These are phyloP conservation scores for Sebastes nivosus DNA, from an alignment of 2,797 vertebrate species.

Conservation along the genomic window DNA sequence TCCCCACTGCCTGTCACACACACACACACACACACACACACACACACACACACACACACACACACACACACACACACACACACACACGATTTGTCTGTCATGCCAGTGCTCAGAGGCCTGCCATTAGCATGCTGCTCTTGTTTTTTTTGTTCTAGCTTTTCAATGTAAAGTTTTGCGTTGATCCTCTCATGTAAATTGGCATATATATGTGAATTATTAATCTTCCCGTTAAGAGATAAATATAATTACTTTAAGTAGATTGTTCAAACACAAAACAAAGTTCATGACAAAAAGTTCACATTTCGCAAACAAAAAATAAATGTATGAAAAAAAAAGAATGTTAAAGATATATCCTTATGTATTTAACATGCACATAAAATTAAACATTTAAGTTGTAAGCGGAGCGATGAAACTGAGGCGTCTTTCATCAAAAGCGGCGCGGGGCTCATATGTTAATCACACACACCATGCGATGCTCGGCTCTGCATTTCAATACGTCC, in stretches of 20 bases:
- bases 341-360: background rate
- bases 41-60: slow-evolving; percentile 29
- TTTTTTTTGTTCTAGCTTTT: slow-evolving; percentile 15
- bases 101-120: slow-evolving; percentile 35
- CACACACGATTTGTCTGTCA: slow-evolving; percentile 40
- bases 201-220: background rate
- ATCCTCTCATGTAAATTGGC: background rate
- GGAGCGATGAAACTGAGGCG: slow-evolving; percentile 5
- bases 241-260: background rate
- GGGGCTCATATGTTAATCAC: slow-evolving; percentile 73
- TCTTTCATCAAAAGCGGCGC: slow-evolving; percentile 45
- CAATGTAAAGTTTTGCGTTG: slow-evolving; percentile 13
- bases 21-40: background rate
- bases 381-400: slow-evolving; percentile 4
- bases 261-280: background rate
- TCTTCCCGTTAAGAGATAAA: background rate
- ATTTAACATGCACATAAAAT: background rate
- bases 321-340: background rate
- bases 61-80: slow-evolving; percentile 31
- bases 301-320: background rate
- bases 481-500: slow-evolving; percentile 81
- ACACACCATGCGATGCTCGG: slow-evolving; percentile 59
- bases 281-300: background rate
- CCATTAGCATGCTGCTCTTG: slow-evolving; percentile 51
- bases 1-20: slow-evolving; percentile 21